Evolutionary conservation across 2,113 vertebrate species (phyloP), one percentile per base, ranked within the genome.

Genomic region (Leptobrachium leishanense): DNA sequence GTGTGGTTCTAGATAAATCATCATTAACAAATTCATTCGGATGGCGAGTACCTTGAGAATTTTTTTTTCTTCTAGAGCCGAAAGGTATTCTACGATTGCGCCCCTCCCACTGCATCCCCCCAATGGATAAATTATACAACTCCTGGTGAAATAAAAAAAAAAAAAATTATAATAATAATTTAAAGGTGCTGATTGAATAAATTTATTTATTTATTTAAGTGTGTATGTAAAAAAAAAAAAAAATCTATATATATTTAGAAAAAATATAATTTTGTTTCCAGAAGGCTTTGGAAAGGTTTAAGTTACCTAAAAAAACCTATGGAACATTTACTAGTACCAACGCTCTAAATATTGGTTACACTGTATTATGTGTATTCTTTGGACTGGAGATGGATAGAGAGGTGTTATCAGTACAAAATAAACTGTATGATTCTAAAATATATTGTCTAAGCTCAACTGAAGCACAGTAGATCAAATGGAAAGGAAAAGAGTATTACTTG

Each of bases 1-100:
- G 91, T 93, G 93, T 94, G 93, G 92, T 86, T 93, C 91, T 94
- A 94, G 90, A 89, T 92, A 92, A 92, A 92, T 93, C 91, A 91
- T 92, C 92, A 90, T 94, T 94, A 94, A 91, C 92, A 89, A 50
- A 91, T 92, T 93, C 92, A 94, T 95, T 92, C 91, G 91, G 91
- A 90, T 90, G 94, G 93, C 93, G 91, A 92, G 92, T 93, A 93
- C 92, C 90, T 92, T 93, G 91, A 92, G 91, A 50, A 94, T 91
- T 91, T 90, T 31, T 31, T 31, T 31, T 31, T 31, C 20, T 31
- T 31, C 91, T 92, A 91, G 88, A 90, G 91, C 89, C 93, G 91
- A 91, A 92, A 91, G 89, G 92, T 92, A 91, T 93, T 93, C 90
- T 90, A 85, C 92, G 90, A 90, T 94, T 93, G 92, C 20, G 90